A percentile compares a stretch with the other conserved stretches of the same genome.
These are phyloP conservation scores for Ginglymostoma cirratum DNA, from an alignment of 2,113 vertebrate genomes.

Conservation along the genomic window DNA sequence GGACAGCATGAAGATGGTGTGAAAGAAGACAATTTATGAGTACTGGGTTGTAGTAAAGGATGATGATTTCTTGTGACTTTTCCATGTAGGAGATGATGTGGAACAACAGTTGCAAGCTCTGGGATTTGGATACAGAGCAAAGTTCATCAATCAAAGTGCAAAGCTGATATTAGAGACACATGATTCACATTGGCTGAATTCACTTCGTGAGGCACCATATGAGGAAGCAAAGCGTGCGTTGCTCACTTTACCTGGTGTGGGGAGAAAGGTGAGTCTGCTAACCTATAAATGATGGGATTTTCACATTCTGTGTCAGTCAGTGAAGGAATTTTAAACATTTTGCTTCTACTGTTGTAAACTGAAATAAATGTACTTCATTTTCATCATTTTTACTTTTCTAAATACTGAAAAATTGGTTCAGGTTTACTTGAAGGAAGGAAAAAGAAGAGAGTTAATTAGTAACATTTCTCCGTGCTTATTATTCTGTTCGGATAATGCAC, in stretches of 20 bases:
- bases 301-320: background rate
- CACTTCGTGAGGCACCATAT: slow-evolving; percentile 62
- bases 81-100: slow-evolving; percentile 58
- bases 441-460: background rate
- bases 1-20: background rate
- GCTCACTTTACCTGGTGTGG: slow-evolving; percentile 77
- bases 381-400: background rate
- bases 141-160: slow-evolving; percentile 72
- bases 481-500: background rate
- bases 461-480: background rate
- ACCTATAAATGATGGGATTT: too few relatives aligned
- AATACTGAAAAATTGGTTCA: background rate
- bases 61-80: background rate
- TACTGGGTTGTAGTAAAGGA: too few relatives aligned
- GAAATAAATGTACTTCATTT: background rate
- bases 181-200: slow-evolving; percentile 61
- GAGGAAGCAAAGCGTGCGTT: slow-evolving; percentile 68
- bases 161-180: slow-evolving; percentile 61
- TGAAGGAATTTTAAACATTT: background rate
- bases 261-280: slow-evolving; percentile 67
- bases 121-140: slow-evolving; percentile 87
- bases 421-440: background rate
- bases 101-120: slow-evolving; percentile 70
- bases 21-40: background rate
- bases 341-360: background rate